Evolutionary conservation across 2,888 invertebrate species (phyloP), one percentile per base, ranked within the genome.

Genomic region (Hyppa rectilinea): DNA sequence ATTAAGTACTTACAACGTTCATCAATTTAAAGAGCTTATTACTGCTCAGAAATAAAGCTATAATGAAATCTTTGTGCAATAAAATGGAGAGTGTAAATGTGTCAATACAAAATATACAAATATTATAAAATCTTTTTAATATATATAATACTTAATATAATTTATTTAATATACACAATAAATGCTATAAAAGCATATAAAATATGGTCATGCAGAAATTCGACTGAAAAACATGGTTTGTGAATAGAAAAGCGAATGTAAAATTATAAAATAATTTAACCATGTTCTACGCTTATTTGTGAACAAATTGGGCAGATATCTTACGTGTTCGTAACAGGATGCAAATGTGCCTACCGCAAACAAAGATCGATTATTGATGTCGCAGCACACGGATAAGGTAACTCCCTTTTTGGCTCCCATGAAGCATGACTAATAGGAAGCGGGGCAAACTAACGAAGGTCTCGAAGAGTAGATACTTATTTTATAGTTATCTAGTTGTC

Each of bases 81-180:
- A 23, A 43, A 55, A 56, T 55, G 64, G 72, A 71, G 72, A 67
- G 58, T 73, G 73, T 73, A 73, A 67, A 73, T 68, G 23, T 73
- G 43, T 50, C 64, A 50, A 71, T 72, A 72, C 55, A 73, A 74
- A 74, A 74, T 73, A 73, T 73, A 73, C 31, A 71, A 71, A 64
- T 71, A 71, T 67, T 67, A 72, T 73, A 47, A 73, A 73, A 60
- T 67, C n/a, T 73, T 67, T n/a, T 67, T 67, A 31, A 43, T 58
- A 47, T 38, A 49, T 0, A n/a, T 34, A 59, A 0, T 43, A 64
- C 23, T 31, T 60, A 60, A 14, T 69, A 43, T 67, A 63, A 53
- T 55, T 0, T 43, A n/a, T 73, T 64, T 40, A 31, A 43, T 73
- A 40, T 72, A 59, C 17, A 67, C 67, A 66, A 73, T 73, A 71